Conservation (phyloP, 2,113 vertebrate species). For the Bambusicola thoracicus region DNA sequence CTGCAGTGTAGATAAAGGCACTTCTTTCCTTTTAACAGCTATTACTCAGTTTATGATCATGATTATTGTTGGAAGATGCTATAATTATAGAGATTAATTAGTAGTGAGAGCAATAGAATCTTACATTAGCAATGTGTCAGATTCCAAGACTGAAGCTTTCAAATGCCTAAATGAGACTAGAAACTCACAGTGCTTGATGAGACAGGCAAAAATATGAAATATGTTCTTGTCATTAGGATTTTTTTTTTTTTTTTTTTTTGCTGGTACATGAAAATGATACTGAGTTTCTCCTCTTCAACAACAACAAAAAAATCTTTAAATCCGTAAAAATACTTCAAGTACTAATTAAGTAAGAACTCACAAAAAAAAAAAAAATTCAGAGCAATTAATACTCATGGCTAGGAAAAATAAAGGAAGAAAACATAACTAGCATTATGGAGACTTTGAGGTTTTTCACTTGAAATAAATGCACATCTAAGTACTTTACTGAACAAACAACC, state of each 20-base stretch:
- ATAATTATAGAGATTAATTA: constrained; percentile 73
- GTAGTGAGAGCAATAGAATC: constrained; percentile 58
- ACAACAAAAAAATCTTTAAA: neutral
- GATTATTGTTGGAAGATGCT: constrained; percentile 51
- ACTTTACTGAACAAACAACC: neutral
- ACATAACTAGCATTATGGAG: neutral
- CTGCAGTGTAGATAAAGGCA: neutral
- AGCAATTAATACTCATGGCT: constrained; percentile 47
- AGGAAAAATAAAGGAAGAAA: constrained; percentile 33
- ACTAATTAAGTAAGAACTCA: constrained; percentile 65
- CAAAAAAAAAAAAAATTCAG: constrained; percentile 62
- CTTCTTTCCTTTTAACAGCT: constrained; percentile 23
- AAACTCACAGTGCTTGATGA: constrained; percentile 31
- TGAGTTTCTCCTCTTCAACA: neutral
- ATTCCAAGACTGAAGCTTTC: constrained; percentile 34
- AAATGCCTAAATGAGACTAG: constrained; percentile 31
- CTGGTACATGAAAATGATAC: constrained; percentile 52
- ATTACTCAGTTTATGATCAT: constrained; percentile 41
- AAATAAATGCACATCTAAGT: neutral
- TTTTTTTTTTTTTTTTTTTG: constrained; percentile 13
- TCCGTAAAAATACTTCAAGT: constrained; percentile 28
- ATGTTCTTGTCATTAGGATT: neutral
- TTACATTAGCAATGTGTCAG: constrained; percentile 47
- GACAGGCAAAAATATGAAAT: constrained; percentile 52
- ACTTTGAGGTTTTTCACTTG: neutral